Conservation (phyloP, 2,797 vertebrate species). For the Macroramphosus scolopax region DNA sequence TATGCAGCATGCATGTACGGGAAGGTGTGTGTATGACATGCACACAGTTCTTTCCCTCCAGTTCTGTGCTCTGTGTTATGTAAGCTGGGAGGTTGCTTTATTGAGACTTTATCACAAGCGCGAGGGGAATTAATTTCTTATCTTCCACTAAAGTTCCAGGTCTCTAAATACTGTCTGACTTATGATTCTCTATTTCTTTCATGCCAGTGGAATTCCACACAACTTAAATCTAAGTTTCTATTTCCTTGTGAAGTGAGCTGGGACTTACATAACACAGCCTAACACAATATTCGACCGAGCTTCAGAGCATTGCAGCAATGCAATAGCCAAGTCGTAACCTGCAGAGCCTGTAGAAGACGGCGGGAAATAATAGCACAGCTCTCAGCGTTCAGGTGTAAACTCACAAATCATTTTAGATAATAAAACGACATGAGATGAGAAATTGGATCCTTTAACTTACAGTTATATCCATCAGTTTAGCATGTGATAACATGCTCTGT, state of each 20-base stretch:
- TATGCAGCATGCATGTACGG: not conserved
- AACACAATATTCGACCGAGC: slow-evolving; percentile 62
- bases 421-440: not conserved
- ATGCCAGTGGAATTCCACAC: not conserved
- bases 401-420: too few species aligned
- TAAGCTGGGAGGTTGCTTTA: slow-evolving; percentile 3
- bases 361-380: not conserved
- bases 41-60: not conserved
- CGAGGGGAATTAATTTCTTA: slow-evolving; percentile 9
- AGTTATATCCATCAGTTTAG: too few species aligned
- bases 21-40: slow-evolving; percentile 5
- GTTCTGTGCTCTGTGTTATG: slow-evolving; percentile 1
- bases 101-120: not conserved
- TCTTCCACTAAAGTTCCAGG: slow-evolving; percentile 2
- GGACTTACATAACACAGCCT: slow-evolving; percentile 52
- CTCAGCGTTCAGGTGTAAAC: not conserved
- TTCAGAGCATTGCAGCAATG: slow-evolving; percentile 43
- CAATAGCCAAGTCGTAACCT: slow-evolving; percentile 6
- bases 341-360: not conserved
- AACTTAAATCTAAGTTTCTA: slow-evolving; percentile 2
- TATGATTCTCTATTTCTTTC: slow-evolving; percentile 7
- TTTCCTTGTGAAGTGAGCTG: slow-evolving; percentile 33
- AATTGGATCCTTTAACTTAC: too few species aligned
- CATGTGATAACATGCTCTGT: too few species aligned
- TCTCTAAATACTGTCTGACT: slow-evolving; percentile 6